Evolutionary conservation across 2,113 vertebrate species (phyloP).

Genomic region (Serinus canaria): DNA sequence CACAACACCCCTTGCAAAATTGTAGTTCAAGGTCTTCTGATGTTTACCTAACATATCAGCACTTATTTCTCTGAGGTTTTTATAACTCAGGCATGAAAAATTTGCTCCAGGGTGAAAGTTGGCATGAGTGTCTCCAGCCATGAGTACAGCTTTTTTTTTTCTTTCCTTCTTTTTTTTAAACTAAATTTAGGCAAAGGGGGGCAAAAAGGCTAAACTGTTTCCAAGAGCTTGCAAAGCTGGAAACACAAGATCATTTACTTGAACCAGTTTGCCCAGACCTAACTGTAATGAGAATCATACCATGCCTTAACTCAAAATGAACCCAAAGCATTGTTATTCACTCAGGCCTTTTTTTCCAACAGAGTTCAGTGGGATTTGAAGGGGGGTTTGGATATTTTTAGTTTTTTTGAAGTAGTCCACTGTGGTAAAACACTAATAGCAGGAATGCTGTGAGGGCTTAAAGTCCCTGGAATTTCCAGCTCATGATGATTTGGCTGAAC

Average conservation of each 20-base stretch:
- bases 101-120: constrained; percentile 55
- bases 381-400: not conserved
- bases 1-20: constrained; percentile 28
- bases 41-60: constrained; percentile 56
- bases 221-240: not conserved
- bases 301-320: not conserved
- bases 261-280: not conserved
- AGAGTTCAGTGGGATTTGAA: not conserved
- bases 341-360: not conserved
- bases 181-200: not conserved
- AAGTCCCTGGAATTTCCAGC: constrained; percentile 17
- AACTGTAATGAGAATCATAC: not conserved
- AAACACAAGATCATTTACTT: not conserved
- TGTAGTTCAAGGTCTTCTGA: constrained; percentile 53
- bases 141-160: not conserved
- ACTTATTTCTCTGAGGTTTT: constrained; percentile 58
- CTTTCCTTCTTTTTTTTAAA: not conserved
- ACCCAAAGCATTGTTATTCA: not conserved
- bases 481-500: not conserved
- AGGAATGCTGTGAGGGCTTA: not conserved
- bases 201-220: not conserved
- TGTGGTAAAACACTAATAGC: not conserved
- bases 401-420: not conserved
- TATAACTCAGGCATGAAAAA: constrained; percentile 65
- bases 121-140: constrained; percentile 35